phyloP scores from a whole-genome alignment of 2,888 invertebrate species.

The Pomacea canaliculata region DNA sequence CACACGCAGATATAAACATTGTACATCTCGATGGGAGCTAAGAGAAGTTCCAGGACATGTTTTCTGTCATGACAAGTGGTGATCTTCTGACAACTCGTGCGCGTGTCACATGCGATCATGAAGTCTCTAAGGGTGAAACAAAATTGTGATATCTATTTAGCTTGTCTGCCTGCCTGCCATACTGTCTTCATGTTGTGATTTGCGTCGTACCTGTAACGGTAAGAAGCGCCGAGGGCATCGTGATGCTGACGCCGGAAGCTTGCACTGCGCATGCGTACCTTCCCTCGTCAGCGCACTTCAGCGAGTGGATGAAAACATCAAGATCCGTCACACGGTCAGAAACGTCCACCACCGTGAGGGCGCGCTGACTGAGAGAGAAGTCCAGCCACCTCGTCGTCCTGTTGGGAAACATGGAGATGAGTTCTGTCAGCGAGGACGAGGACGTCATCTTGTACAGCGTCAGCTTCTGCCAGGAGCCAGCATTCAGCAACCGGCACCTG shows the following conservation, averaged over 20 bases:
- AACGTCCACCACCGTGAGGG: not conserved
- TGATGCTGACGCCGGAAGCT: not conserved
- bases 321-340: not conserved
- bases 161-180: no score
- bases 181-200: no score
- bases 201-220: slow-evolving; percentile 23
- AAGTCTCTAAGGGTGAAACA: no score
- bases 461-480: not conserved
- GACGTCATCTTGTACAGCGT: slow-evolving; percentile 14
- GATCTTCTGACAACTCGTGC: no score
- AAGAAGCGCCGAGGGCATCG: not conserved
- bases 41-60: no score
- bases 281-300: slow-evolving; percentile 28
- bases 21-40: no score
- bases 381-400: slow-evolving; percentile 6
- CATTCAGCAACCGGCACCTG: slow-evolving; percentile 10
- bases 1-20: no score
- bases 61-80: no score
- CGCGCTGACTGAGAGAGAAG: slow-evolving; percentile 12
- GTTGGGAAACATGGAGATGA: slow-evolving; percentile 6
- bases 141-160: no score
- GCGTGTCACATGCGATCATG: no score
- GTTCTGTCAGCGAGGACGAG: not conserved
- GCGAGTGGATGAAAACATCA: slow-evolving; percentile 27
- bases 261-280: slow-evolving; percentile 22